Base-by-base conservation (phyloP, 2,113 vertebrate species). In the Anguilla rostrata region DNA sequence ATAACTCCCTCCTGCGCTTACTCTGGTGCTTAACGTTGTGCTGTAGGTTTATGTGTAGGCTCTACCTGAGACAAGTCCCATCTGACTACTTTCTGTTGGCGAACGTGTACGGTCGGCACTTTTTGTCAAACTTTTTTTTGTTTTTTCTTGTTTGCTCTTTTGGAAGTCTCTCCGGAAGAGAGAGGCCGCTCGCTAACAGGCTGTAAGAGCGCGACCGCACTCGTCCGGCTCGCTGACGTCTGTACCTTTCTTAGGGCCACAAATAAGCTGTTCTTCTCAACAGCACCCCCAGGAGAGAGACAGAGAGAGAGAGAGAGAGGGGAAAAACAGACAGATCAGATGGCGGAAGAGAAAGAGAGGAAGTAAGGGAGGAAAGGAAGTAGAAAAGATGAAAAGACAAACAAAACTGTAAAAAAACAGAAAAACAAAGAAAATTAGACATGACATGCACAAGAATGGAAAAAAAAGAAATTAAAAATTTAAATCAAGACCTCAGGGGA, bases 181-280 rank as follows among this genome's bases (percentile, higher is more conserved):
- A 53, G 8, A 2, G 49, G 7, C 49, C 11, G 49, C 12, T 53
- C 12, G 8, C 43, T 46, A 46, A 46, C 43, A 2, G 43, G 43
- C 43, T 46, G 4, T 8, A 46, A 46, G 3, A 46, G 26, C 22
- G 60, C 20, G 22, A 11, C 85, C 86, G 90, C 88, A 92, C 92
- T 94, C 92, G 84, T 78, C 86, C n/a, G 12, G 71, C 83, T 85
- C 22, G 81, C 92, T 89, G 82, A 85, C 89, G 92, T 91, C 91
- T 96, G 96, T 98, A 98, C 97, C 97, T 98, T 97, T 98, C 95
- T 96, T 97, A 91, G 96, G 97, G 94, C 96, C 91, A 96, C 96
- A 97, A 96, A 95, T 97, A 95, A 96, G 95, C 92, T 96, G 96
- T 94, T 97, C 97, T 97, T 98, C 97, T 97, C 96, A 96, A 94